phyloP scores from a whole-genome alignment of 2,888 invertebrate species.

The Oxyteleia sp. region DNA sequence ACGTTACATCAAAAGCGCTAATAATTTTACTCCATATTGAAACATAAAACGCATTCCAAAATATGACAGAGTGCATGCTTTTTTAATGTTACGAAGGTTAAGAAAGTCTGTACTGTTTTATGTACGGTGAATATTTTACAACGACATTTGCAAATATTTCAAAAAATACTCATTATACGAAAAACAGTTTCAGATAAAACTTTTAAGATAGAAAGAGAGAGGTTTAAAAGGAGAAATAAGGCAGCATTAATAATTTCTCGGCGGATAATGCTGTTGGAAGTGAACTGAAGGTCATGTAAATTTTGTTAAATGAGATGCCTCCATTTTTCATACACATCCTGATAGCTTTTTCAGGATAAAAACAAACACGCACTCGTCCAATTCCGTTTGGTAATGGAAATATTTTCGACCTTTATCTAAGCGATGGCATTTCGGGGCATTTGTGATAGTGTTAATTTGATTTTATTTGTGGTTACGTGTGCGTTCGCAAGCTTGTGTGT shows the following conservation, averaged over 20 bases:
- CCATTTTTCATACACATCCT: slow-evolving; percentile 2
- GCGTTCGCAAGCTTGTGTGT: background rate
- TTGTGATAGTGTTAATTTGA: slow-evolving; percentile 44
- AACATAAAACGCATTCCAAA: no score
- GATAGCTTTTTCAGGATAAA: slow-evolving; percentile 4
- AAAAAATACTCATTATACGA: slow-evolving; percentile 41
- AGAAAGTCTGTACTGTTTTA: slow-evolving; percentile 29
- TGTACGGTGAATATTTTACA: slow-evolving; percentile 46
- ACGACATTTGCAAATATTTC: slow-evolving; percentile 55
- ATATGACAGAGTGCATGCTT: background rate
- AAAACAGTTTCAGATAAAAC: slow-evolving; percentile 50
- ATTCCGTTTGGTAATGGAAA: background rate
- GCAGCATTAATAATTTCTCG: slow-evolving; percentile 55
- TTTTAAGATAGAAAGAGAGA: slow-evolving; percentile 33
- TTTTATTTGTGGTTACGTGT: background rate
- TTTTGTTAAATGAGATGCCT: slow-evolving; percentile 31
- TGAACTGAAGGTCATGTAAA: slow-evolving; percentile 52
- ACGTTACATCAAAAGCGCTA: no score
- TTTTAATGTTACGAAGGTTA: slow-evolving; percentile 34
- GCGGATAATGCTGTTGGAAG: slow-evolving; percentile 23
- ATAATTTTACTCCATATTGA: no score
- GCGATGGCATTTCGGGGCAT: background rate
- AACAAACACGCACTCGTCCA: background rate
- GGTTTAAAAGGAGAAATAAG: slow-evolving; percentile 32
- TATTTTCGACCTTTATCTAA: background rate